Percentiles rank a stretch among this genome's conserved stretches.
Conservation (phyloP, 2,888 invertebrate genomes). For the Cephus nigrinus region DNA sequence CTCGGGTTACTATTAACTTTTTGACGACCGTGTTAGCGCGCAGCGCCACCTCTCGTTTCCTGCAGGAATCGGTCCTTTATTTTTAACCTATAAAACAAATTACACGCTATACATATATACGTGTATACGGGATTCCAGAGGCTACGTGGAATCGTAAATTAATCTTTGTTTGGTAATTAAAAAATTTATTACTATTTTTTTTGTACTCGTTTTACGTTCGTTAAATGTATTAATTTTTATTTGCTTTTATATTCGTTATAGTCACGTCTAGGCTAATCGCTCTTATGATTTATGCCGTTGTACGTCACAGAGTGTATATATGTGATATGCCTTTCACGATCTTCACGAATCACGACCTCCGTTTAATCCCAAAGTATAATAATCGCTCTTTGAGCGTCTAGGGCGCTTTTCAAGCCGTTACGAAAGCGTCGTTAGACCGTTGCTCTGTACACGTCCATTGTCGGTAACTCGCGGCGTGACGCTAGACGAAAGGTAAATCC, state of each 20-base stretch:
- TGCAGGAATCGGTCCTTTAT: not conserved
- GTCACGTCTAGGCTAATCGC: not conserved
- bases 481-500: not conserved
- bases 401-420: not conserved
- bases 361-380: not conserved
- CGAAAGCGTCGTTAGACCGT: not conserved
- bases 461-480: not conserved
- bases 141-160: not conserved
- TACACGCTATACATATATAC: not conserved
- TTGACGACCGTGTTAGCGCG: not conserved
- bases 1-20: not conserved
- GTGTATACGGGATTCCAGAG: not conserved
- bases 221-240: not conserved
- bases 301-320: not conserved
- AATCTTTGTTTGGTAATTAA: not conserved
- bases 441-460: not conserved
- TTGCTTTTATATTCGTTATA: no score
- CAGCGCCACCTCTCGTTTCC: not conserved
- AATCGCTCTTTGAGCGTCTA: not conserved
- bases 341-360: not conserved
- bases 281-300: not conserved
- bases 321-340: not conserved
- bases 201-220: not conserved
- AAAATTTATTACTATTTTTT: not conserved
- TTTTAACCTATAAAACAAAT: not conserved